These are phyloP conservation scores for Scalopus aquaticus DNA, from an alignment of 2,113 vertebrate genomes.

Conservation along the genomic window DNA sequence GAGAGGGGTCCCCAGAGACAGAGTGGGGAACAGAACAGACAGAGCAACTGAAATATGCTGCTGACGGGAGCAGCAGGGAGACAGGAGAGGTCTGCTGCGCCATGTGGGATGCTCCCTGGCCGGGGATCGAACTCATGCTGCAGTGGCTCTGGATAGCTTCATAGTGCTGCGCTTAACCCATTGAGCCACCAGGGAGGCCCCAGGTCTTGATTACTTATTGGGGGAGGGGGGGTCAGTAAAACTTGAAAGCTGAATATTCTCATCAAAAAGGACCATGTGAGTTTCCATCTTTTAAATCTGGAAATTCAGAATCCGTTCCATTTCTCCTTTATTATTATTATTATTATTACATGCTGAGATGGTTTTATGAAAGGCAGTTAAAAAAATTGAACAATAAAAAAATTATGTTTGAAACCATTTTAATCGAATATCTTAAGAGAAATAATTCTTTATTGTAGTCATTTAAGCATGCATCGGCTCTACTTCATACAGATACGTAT, in stretches of 20 bases:
- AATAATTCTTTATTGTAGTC: neutral
- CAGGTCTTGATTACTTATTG: too few relatives aligned
- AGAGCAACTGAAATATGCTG: too few relatives aligned
- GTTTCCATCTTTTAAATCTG: conserved; percentile 31
- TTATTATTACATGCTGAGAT: neutral
- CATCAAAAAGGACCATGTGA: neutral
- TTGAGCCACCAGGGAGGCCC: too few relatives aligned
- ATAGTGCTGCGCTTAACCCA: too few relatives aligned
- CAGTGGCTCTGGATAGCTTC: too few relatives aligned
- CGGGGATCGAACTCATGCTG: too few relatives aligned
- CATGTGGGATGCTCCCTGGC: too few relatives aligned
- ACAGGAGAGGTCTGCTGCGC: too few relatives aligned
- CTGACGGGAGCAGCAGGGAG: too few relatives aligned
- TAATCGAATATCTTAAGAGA: neutral
- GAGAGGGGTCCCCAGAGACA: too few relatives aligned
- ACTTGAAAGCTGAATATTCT: neutral
- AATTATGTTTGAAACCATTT: conserved; percentile 32
- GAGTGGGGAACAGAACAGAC: too few relatives aligned
- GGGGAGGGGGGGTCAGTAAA: conserved; percentile 39
- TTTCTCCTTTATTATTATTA: neutral
- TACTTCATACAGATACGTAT: neutral
- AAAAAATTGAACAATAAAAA: neutral
- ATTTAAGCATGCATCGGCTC: neutral
- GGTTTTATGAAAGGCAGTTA: neutral
- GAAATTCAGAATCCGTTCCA: neutral